These are phyloP conservation scores for Pyrocephalus nanus DNA, from an alignment of 2,797 vertebrate genomes.

Conservation along the genomic window DNA sequence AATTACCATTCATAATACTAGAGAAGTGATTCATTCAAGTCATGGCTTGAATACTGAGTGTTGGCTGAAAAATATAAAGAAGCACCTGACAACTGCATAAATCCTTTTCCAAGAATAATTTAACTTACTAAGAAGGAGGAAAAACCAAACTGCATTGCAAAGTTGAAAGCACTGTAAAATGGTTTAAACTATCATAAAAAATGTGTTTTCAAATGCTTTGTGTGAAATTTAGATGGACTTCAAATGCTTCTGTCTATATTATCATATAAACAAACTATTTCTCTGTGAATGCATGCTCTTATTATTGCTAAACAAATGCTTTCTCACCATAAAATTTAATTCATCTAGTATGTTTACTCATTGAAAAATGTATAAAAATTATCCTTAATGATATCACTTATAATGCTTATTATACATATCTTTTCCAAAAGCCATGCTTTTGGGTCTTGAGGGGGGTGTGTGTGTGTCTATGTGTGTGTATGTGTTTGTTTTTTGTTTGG, in stretches of 20 bases:
- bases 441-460: no score
- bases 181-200: background rate
- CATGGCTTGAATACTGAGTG: background rate
- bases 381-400: constrained; percentile 16
- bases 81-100: background rate
- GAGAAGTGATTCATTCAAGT: background rate
- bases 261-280: background rate
- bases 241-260: background rate
- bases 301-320: constrained; percentile 40
- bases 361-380: constrained; percentile 28
- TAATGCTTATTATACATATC: background rate
- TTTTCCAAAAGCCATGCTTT: background rate
- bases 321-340: constrained; percentile 8
- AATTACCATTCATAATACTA: background rate
- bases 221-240: background rate
- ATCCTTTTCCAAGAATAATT: background rate
- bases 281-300: background rate
- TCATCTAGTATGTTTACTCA: constrained; percentile 21
- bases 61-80: constrained; percentile 18
- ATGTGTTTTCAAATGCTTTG: background rate
- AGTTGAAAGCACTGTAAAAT: background rate
- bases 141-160: background rate
- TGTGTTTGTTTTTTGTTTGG: no score
- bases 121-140: background rate
- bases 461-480: no score